Evolutionary conservation across 2,888 invertebrate genomes (phyloP).

Genomic region (Zygaena filipendulae): DNA sequence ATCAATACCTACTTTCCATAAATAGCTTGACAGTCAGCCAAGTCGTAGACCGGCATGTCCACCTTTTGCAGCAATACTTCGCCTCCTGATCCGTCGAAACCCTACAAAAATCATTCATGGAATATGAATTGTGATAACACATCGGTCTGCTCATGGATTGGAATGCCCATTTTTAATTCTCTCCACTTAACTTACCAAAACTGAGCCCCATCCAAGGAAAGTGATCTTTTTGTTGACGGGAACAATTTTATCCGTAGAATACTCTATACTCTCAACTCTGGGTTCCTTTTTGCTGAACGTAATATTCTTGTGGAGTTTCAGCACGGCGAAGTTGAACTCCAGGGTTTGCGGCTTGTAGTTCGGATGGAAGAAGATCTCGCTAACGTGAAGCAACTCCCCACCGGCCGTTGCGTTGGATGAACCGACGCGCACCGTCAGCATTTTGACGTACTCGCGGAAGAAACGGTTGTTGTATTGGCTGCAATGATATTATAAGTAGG

Average conservation of each 20-base stretch:
- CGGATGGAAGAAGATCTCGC: slow-evolving; percentile 54
- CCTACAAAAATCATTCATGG: slow-evolving; percentile 26
- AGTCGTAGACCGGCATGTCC: slow-evolving; percentile 41
- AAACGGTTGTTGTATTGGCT: slow-evolving; percentile 60
- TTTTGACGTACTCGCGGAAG: slow-evolving; percentile 54
- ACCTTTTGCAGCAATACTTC: slow-evolving; percentile 44
- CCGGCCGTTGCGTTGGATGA: slow-evolving; percentile 47
- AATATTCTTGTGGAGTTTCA: slow-evolving; percentile 41
- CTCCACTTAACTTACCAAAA: slow-evolving; percentile 48
- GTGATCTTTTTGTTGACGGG: slow-evolving; percentile 34
- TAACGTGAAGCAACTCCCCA: slow-evolving; percentile 35
- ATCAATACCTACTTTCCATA: slow-evolving; percentile 57
- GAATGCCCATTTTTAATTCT: too few species aligned
- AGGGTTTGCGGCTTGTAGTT: slow-evolving; percentile 52
- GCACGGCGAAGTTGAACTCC: slow-evolving; percentile 47
- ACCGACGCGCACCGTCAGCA: slow-evolving; percentile 47
- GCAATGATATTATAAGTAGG: slow-evolving; percentile 8
- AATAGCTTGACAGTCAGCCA: slow-evolving; percentile 45
- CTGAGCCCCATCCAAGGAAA: slow-evolving; percentile 57
- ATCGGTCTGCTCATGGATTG: too few species aligned
- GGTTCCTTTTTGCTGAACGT: slow-evolving; percentile 21
- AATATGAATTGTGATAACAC: too few species aligned
- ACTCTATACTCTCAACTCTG: slow-evolving; percentile 24
- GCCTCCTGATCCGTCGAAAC: slow-evolving; percentile 34
- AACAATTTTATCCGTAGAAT: slow-evolving; percentile 25